These are phyloP conservation scores for Phoenicopterus ruber DNA, from an alignment of 2,113 vertebrate genomes.

Conservation along the genomic window DNA sequence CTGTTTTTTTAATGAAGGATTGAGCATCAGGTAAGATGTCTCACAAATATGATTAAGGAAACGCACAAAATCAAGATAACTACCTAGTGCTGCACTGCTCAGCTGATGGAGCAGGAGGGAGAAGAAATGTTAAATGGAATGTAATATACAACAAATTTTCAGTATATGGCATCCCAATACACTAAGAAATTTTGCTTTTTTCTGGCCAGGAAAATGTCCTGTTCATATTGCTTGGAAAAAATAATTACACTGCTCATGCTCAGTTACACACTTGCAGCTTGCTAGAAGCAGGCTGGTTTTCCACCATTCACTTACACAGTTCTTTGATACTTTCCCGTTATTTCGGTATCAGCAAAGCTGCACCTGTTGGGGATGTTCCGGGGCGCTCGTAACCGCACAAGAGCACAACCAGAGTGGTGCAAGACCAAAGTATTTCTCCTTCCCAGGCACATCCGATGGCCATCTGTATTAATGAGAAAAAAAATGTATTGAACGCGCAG, in stretches of 20 bases:
- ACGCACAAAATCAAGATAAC: neutral
- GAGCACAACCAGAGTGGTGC: neutral
- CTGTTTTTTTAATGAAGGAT: neutral
- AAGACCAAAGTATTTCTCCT: neutral
- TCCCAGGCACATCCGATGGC: neutral
- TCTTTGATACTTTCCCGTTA: neutral
- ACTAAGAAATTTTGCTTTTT: neutral
- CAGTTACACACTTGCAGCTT: neutral
- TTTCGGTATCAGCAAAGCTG: fast-evolving
- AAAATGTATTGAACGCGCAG: neutral
- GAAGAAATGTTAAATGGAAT: neutral
- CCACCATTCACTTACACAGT: neutral
- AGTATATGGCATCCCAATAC: neutral
- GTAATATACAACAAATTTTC: neutral
- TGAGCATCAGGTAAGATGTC: neutral
- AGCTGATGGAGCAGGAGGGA: neutral
- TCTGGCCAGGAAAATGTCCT: neutral
- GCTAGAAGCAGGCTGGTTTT: neutral
- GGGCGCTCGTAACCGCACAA: neutral
- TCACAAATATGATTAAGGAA: neutral
- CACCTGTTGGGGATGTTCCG: neutral
- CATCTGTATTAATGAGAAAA: neutral
- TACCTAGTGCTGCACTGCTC: neutral
- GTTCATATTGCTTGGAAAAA: neutral
- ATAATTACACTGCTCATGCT: neutral